Evolutionary conservation across 2,113 vertebrate genomes (phyloP).

Genomic region (Prunella fulvescens): DNA sequence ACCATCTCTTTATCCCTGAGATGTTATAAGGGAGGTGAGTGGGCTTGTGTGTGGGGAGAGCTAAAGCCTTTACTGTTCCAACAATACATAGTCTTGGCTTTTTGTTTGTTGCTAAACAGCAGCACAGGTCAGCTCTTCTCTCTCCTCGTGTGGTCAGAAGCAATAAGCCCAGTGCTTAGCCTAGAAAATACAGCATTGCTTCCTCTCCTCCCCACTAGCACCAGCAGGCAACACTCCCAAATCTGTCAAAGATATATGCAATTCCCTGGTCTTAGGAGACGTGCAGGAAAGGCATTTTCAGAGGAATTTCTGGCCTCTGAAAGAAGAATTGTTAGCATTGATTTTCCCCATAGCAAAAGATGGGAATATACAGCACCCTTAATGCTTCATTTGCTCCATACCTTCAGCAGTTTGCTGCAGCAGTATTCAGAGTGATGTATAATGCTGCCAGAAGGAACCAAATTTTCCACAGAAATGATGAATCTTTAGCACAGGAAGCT

Average conservation of each 20-base stretch:
- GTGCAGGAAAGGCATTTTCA: neutral
- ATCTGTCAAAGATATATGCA: neutral
- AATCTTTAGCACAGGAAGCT: neutral
- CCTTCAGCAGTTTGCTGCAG: neutral
- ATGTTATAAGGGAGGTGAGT: neutral
- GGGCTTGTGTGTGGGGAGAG: neutral
- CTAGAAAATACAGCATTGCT: neutral
- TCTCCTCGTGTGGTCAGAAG: neutral
- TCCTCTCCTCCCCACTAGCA: neutral
- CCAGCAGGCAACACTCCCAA: neutral
- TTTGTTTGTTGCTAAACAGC: neutral
- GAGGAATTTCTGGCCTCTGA: neutral
- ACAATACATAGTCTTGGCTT: accelerated
- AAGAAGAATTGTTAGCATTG: neutral
- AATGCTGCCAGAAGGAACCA: neutral
- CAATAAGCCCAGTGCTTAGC: neutral
- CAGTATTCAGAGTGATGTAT: neutral
- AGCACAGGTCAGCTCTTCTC: neutral
- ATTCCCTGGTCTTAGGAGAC: neutral
- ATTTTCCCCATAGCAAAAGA: neutral
- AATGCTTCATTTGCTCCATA: neutral
- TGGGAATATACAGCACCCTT: neutral
- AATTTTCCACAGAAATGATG: neutral
- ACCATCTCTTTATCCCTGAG: neutral
- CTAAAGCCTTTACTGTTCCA: neutral